phyloP scores from a whole-genome alignment of 2,888 invertebrate genomes.

The Omphaloscelis lunosa region DNA sequence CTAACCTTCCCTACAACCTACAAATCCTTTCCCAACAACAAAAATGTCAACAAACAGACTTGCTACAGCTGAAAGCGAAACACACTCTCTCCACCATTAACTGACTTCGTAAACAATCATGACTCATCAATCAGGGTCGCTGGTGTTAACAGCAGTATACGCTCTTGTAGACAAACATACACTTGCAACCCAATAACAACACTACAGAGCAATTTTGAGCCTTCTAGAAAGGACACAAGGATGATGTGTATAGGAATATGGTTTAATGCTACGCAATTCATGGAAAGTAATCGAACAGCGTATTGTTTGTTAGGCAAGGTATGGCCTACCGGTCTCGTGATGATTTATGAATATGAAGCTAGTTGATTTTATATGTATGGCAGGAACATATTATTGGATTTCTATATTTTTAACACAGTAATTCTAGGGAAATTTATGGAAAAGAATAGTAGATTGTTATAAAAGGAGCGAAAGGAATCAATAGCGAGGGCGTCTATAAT shows the following conservation, averaged over 20 bases:
- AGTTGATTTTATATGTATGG: slow-evolving; percentile 45
- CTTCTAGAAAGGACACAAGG: slow-evolving; percentile 11
- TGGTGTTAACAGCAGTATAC: slow-evolving; percentile 64
- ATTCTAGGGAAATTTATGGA: slow-evolving; percentile 24
- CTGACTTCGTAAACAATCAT: slow-evolving; percentile 68
- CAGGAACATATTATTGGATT: slow-evolving; percentile 46
- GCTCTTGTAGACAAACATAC: slow-evolving; percentile 43
- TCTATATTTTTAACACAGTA: slow-evolving; percentile 16
- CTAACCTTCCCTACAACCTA: background rate
- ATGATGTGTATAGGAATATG: background rate
- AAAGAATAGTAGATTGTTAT: no score
- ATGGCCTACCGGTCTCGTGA: slow-evolving; percentile 53
- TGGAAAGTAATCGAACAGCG: slow-evolving; percentile 46
- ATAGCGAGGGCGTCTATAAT: no score
- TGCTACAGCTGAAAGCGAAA: slow-evolving; percentile 50
- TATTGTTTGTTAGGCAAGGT: slow-evolving; percentile 62
- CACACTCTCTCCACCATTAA: slow-evolving; percentile 53
- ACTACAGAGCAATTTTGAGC: slow-evolving; percentile 16
- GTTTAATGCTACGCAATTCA: slow-evolving; percentile 11
- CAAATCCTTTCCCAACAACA: slow-evolving; percentile 15
- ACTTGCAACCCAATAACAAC: slow-evolving; percentile 1
- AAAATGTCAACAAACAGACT: slow-evolving; percentile 41
- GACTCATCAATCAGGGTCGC: slow-evolving; percentile 71
- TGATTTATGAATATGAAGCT: slow-evolving; percentile 60
- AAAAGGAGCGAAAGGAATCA: no score